Conservation (phyloP, 2,888 invertebrate genomes). For the Phania funesta region DNA sequence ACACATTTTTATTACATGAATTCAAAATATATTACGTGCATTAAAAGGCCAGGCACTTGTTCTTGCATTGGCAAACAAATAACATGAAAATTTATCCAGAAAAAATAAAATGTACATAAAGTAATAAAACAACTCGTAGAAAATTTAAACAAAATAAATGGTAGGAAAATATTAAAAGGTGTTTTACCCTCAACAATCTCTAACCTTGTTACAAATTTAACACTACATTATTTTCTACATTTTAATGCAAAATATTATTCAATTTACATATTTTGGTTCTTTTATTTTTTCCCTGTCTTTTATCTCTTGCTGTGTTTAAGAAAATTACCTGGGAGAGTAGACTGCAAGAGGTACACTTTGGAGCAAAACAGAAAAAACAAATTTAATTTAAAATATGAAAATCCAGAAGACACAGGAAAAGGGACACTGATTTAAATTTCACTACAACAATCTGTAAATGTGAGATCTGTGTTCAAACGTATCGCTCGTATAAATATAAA, state of each 20-base stretch:
- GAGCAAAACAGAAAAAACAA: background rate
- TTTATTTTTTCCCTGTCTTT: too few species aligned
- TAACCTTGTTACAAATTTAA: conserved; percentile 61
- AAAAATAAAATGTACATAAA: background rate
- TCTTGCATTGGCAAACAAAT: background rate
- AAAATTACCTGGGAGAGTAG: conserved; percentile 39
- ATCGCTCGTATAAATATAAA: conserved; percentile 13
- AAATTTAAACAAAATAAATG: background rate
- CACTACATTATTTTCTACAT: conserved; percentile 57
- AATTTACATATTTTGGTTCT: conserved; percentile 55
- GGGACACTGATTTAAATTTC: conserved; percentile 37
- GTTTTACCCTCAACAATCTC: conserved; percentile 52
- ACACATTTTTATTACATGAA: background rate
- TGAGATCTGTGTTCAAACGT: conserved; percentile 9
- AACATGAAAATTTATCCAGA: conserved; percentile 7
- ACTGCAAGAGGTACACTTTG: background rate
- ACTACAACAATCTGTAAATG: conserved; percentile 29
- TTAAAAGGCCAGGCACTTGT: background rate
- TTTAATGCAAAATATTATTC: conserved; percentile 64
- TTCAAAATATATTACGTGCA: conserved; percentile 32
- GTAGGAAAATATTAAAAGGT: conserved; percentile 32
- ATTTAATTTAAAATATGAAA: conserved; percentile 24
- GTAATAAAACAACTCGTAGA: background rate
- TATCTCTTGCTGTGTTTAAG: background rate
- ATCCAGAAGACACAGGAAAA: background rate